Base-by-base conservation (phyloP, 1,140 invertebrate species). In the Pseudachorutes palmiensis region DNA sequence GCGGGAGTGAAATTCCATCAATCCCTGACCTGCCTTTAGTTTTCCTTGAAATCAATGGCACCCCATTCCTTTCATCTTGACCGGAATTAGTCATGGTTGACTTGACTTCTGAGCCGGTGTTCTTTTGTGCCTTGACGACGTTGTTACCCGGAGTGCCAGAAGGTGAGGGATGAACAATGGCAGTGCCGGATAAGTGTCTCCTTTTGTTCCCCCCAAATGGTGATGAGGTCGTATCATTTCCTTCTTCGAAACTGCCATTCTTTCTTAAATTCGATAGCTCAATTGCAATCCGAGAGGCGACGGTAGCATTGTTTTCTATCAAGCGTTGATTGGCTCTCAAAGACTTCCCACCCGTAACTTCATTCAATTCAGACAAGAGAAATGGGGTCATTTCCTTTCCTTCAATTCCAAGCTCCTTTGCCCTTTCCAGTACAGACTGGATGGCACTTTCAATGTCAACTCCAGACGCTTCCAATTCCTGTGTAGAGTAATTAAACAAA, bases 351-450 rank as follows among this genome's bases (percentile, higher is more conserved):
- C 80, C 75, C 0, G 94, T 97, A 2, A 91, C 80, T 75, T 87
- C 79, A 64, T 86, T 84, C 12, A 98, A 85, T 75, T 85, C 80
- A 19, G 84, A 79, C 19, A 98, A 79, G 19, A 99, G 79, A 79
- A 89, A 98, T 1, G 97, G 97, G 0, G 96, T 98, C 9, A 98
- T 85, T 74, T 91, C 83, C 79, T 94, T 95, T 1, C 94, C 94
- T 19, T 70, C 75, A 28, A 97, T 83, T n/a, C 82, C 81, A 68
- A 80, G 78, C 3, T 77, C 68, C 57, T 83, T 80, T 16, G 88
- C 87, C 72, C 87, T 81, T 66, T 81, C 68, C n/a, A 94, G 75
- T 31, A 92, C 92, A 70, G 83, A 73, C 59, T 84, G 74, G 74
- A 97, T 92, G 16, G 86, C 87, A 24, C 75, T 74, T 71, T 92